Percentiles rank a stretch among this genome's conserved stretches.
phyloP scores from a whole-genome alignment of 1,140 invertebrate genomes.

The Brachionus sp. region DNA sequence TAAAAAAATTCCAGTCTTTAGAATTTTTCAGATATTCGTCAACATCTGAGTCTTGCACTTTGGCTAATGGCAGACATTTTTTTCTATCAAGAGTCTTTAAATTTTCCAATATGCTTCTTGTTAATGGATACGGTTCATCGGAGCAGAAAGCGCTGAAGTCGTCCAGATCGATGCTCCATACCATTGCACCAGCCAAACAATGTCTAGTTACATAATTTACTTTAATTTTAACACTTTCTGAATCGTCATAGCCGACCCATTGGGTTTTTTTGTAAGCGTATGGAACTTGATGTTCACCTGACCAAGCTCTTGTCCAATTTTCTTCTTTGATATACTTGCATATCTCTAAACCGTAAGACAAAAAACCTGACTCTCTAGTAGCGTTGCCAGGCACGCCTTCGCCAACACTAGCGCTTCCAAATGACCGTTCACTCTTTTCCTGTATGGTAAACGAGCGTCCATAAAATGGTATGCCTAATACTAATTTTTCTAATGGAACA shows the following conservation, averaged over 20 bases:
- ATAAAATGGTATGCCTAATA: slow-evolving; percentile 81
- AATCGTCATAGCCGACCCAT: slow-evolving; percentile 43
- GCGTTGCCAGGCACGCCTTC: slow-evolving; percentile 75
- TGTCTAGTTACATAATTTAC: slow-evolving; percentile 8
- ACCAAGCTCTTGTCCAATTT: neutral
- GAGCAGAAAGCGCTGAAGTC: slow-evolving; percentile 20
- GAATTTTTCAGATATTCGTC: slow-evolving; percentile 11
- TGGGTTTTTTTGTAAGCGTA: slow-evolving; percentile 72
- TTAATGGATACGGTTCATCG: slow-evolving; percentile 32
- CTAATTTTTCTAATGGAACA: slow-evolving; percentile 72
- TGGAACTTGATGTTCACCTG: slow-evolving; percentile 59
- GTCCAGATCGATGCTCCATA: slow-evolving; percentile 46
- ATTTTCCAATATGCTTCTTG: neutral
- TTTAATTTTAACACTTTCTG: slow-evolving; percentile 42
- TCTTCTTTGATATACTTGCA: slow-evolving; percentile 35
- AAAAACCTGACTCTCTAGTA: slow-evolving; percentile 81
- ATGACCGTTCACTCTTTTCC: slow-evolving; percentile 71
- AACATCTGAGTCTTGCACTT: slow-evolving; percentile 2
- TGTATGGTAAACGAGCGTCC: slow-evolving; percentile 76
- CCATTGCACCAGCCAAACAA: slow-evolving; percentile 42
- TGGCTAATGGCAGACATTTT: slow-evolving; percentile 32
- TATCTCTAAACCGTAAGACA: slow-evolving; percentile 85
- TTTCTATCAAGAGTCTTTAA: slow-evolving; percentile 6
- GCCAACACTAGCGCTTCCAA: slow-evolving; percentile 72
- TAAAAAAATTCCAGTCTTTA: slow-evolving; percentile 8